Base-by-base conservation (phyloP, 2,113 vertebrate genomes). In the Epinephelus lanceolatus region DNA sequence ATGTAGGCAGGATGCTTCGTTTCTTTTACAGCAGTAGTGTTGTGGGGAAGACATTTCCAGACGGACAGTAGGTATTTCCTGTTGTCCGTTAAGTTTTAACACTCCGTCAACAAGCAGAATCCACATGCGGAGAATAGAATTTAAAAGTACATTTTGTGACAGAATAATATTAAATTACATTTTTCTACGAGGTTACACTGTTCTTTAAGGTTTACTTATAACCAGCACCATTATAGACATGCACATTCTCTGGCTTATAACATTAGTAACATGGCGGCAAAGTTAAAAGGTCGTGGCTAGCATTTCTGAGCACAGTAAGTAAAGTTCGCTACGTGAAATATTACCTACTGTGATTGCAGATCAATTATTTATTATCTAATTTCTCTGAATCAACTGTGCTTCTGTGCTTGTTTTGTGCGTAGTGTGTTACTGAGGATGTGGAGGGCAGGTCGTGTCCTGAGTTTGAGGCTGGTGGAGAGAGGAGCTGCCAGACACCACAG, bases 391-490 rank as follows among this genome's bases (percentile, higher is more conserved):
- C 6, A 14, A 40, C 10, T 12, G 42, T 80, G 2, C 19, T 12
- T 59, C 6, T 42, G 25, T 71, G 14, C 42, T 17, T 76, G 17
- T 62, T 30, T 62, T 11, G 1, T 49, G 27, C 6, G 9, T 27
- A 25, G 27, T 25, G 53, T 19, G 40, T 53, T 3, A 3, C 6
- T 78, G 71, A 91, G 51, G 59, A 96, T 96, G 95, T 95, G 93
- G 95, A 87, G 75, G 57, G 5, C 76, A 37, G 66, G 51, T 27
- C 45, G 71, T 10, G 61, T 60, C 79, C 87, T 45, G 7, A 78
- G 76, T n/a, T 51, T 75, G n/a, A 78, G 86, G 81, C 68, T 78
- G 53, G 12, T 81, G 7, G 42, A 60, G 18, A 79, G 62, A 59
- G 71, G 63, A 17, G 13, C 73, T 19, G 52, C 51, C 37, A 83